phyloP scores from a whole-genome alignment of 2,797 vertebrate species.

The Sebastes iracundus region DNA sequence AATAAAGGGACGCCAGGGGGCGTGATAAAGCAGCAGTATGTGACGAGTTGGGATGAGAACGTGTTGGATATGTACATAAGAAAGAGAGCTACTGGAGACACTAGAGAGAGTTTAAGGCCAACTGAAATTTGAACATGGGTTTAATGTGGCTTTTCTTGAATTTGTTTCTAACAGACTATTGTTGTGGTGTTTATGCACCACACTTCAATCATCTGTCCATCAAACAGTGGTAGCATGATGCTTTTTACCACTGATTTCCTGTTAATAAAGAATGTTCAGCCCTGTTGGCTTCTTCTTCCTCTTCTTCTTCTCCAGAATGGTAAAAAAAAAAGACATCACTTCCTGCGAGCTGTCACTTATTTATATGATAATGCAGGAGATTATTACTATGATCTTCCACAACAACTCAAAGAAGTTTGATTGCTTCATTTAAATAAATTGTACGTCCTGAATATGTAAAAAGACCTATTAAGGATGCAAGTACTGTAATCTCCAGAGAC shows the following conservation, averaged over 20 bases:
- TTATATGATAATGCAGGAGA: slow-evolving; percentile 58
- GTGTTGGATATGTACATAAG: neutral
- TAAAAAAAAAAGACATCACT: neutral
- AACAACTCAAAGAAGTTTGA: slow-evolving; percentile 56
- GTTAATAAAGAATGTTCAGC: neutral
- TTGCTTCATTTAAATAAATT: slow-evolving; percentile 61
- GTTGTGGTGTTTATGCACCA: neutral
- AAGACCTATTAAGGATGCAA: slow-evolving; percentile 19
- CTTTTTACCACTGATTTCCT: neutral
- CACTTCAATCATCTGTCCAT: neutral
- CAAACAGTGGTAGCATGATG: neutral
- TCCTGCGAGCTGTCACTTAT: slow-evolving; percentile 20
- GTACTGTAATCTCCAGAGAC: slow-evolving; percentile 36
- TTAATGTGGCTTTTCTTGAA: neutral
- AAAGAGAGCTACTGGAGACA: neutral
- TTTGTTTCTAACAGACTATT: neutral
- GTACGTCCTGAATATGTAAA: slow-evolving; percentile 47
- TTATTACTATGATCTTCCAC: slow-evolving; percentile 44
- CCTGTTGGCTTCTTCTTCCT: neutral
- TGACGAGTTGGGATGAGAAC: too few species aligned
- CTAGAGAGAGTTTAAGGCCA: neutral
- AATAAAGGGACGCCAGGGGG: too few species aligned
- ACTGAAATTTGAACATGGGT: neutral
- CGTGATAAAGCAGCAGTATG: too few species aligned
- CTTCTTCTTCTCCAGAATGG: neutral